phyloP scores from a whole-genome alignment of 2,888 invertebrate genomes.

The Nephrotoma flavescens region DNA sequence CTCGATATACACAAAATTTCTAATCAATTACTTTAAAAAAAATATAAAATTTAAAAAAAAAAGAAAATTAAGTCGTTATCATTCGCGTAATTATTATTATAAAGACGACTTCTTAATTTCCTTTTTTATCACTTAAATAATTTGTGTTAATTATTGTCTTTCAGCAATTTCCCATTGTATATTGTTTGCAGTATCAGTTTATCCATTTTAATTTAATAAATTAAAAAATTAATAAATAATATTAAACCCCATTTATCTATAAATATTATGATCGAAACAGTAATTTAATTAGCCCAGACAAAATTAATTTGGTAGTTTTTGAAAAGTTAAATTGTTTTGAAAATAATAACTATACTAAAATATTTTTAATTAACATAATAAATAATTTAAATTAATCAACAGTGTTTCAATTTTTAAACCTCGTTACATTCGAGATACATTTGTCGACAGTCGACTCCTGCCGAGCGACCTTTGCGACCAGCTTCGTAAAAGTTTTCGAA shows the following conservation, averaged over 20 bases:
- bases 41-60: neutral
- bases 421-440: conserved; percentile 80
- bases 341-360: neutral
- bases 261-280: neutral
- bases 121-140: neutral
- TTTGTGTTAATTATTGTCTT: neutral
- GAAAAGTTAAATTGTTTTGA: neutral
- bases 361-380: neutral
- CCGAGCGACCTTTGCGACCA: conserved; percentile 67
- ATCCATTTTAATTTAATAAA: neutral
- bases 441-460: conserved; percentile 70
- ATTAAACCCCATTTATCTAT: neutral
- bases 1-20: neutral
- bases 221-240: neutral
- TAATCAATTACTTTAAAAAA: neutral
- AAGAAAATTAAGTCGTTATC: neutral
- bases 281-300: neutral
- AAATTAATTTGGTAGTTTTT: neutral
- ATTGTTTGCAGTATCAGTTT: neutral
- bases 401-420: conserved; percentile 35
- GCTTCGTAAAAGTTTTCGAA: conserved; percentile 76
- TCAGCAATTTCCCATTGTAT: neutral
- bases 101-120: neutral
- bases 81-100: neutral
- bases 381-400: neutral